These are phyloP conservation scores for Tricholaema leucomelas DNA, from an alignment of 2,113 vertebrate species.

Conservation along the genomic window DNA sequence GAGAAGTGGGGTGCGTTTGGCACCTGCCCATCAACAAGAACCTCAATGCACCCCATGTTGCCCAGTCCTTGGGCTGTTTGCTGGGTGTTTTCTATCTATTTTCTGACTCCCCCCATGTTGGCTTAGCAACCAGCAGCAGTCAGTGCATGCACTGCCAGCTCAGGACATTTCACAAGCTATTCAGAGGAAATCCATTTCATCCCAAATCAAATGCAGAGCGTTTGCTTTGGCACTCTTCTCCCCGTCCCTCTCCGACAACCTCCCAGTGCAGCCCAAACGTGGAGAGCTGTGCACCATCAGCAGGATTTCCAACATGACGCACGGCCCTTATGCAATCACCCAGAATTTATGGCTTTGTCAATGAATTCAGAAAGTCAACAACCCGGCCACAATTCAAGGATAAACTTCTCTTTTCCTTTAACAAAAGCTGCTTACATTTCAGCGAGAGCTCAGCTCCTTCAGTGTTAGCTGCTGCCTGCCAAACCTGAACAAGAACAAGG, in stretches of 20 bases:
- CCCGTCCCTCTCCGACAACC: not conserved
- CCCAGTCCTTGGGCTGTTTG: not conserved
- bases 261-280: not conserved
- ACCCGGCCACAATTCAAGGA: constrained; percentile 30
- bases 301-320: constrained; percentile 30
- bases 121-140: constrained; percentile 29
- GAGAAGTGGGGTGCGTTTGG: not conserved
- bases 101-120: not conserved
- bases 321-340: constrained; percentile 22
- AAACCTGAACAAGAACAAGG: constrained; percentile 21
- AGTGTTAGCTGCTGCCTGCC: not conserved
- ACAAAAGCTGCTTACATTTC: constrained; percentile 33
- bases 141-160: not conserved
- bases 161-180: constrained; percentile 29
- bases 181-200: constrained; percentile 30
- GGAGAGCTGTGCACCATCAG: constrained; percentile 28
- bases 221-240: constrained; percentile 54
- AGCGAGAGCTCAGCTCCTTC: not conserved
- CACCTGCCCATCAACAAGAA: not conserved
- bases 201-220: constrained; percentile 48
- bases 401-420: not conserved
- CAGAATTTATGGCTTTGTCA: constrained; percentile 30
- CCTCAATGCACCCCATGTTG: fast-evolving
- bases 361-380: constrained; percentile 21
- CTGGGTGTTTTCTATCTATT: not conserved